Evolutionary conservation across 2,888 invertebrate genomes (phyloP).

Genomic region (Philereme transversata): DNA sequence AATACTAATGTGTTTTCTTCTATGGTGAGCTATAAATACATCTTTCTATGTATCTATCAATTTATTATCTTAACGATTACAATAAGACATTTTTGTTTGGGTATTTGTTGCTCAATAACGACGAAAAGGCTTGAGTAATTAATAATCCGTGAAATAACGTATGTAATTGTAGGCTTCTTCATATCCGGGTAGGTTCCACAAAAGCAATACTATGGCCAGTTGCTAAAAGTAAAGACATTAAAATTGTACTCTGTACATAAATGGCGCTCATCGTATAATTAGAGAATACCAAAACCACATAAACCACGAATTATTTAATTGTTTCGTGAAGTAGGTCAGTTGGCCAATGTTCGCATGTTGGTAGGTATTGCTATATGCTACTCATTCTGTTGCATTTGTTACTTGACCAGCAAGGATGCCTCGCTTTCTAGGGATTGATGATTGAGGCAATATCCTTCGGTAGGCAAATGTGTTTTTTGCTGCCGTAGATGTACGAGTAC

Average conservation of each 20-base stretch:
- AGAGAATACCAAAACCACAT: conserved; percentile 1
- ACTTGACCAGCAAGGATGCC: conserved; percentile 9
- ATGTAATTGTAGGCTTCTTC: too few species aligned
- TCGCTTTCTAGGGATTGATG: conserved; percentile 5
- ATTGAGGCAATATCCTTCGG: conserved; percentile 19
- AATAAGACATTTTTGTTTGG: too few species aligned
- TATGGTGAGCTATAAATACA: too few species aligned
- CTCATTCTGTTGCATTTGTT: background rate
- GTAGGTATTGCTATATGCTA: background rate
- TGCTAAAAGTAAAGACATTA: conserved; percentile 2
- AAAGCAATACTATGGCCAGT: background rate
- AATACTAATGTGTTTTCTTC: too few species aligned
- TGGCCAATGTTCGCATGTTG: conserved; percentile 17
- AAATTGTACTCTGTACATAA: conserved; percentile 6
- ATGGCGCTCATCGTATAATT: conserved; percentile 12
- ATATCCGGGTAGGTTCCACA: too few species aligned
- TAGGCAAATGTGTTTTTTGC: background rate
- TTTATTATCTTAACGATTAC: too few species aligned
- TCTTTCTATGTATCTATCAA: too few species aligned
- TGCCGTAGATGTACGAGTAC: too few species aligned
- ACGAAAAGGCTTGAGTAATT: too few species aligned
- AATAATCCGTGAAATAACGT: too few species aligned
- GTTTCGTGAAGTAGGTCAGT: conserved; percentile 18
- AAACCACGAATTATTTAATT: conserved; percentile 18
- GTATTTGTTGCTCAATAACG: too few species aligned